These are phyloP conservation scores for Macroglossus sobrinus DNA, from an alignment of 2,113 vertebrate genomes.

Conservation along the genomic window DNA sequence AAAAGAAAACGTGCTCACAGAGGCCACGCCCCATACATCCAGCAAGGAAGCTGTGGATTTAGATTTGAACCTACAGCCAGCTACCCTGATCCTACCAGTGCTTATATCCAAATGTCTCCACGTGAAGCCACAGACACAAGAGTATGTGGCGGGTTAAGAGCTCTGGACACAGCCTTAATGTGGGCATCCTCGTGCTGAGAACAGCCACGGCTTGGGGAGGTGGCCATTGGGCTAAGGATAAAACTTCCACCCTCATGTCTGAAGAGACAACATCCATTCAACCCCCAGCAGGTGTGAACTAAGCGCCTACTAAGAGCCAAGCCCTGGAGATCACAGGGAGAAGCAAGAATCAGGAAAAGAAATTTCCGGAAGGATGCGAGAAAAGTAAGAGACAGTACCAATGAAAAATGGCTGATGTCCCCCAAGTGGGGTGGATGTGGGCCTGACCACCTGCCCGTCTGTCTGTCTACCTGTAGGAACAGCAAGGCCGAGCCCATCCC, in stretches of 20 bases:
- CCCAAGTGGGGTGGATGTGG: fast-evolving
- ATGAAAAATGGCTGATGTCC: no score
- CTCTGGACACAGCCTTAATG: not conserved
- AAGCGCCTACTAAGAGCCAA: not conserved
- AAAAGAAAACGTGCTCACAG: not conserved
- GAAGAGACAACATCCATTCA: not conserved
- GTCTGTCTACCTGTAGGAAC: not conserved
- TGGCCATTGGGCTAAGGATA: not conserved
- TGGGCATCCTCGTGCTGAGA: fast-evolving
- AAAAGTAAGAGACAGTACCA: no score
- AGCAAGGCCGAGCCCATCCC: fast-evolving
- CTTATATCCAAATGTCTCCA: fast-evolving
- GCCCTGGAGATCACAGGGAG: not conserved
- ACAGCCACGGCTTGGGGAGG: no score
- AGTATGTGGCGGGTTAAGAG: fast-evolving
- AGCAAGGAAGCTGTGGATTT: not conserved
- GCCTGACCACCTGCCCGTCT: not conserved
- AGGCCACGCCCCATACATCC: not conserved
- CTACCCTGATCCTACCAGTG: fast-evolving
- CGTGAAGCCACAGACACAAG: not conserved
- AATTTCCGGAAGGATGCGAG: not conserved
- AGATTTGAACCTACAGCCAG: not conserved
- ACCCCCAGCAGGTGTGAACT: not conserved
- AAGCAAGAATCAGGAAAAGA: not conserved
- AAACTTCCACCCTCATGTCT: not conserved